Evolutionary conservation across 2,113 vertebrate species (phyloP), one percentile per base, ranked within the genome.

Genomic region (Anoplopoma fimbria): DNA sequence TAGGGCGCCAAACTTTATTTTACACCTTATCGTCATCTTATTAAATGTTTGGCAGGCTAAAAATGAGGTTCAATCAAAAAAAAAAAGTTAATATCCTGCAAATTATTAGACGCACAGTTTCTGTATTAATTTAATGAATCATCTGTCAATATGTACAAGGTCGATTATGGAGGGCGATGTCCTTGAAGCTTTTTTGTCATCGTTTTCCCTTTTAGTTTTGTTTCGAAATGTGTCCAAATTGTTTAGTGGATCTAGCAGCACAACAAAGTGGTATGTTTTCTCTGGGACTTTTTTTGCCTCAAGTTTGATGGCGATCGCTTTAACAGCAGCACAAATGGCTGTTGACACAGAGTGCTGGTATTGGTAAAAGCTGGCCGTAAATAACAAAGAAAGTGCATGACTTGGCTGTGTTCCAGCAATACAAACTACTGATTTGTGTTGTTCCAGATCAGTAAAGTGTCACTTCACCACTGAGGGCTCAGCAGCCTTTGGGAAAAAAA

Each of bases 1-100:
- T 31, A 49, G 47, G 82, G 75, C 3, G 12, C 12, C 3, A 58
- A 82, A 79, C 42, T 88, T 81, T 84, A 83, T 84, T 63, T 77
- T 53, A 75, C 80, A 85, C 42, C 72, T 63, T 14, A 57, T 57
- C 6, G 27, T 87, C 76, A 83, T 84, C 83, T 81, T 86, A 89
- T 90, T 91, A 88, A 88, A 85, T 81, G 71, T 89, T 85, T 89
- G 89, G 81, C 79, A 86, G 84, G 60, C 25, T 40, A 42, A 62
- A 77, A 87, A 82, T 47, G 12, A 68, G 60, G 71, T 12, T 69
- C 33, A 75, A 84, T 82, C 53, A 40, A 82, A 75, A 82, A 13
- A 62, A 38, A 83, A 76, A 55, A 87, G 55, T 85, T 87, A 78
- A 86, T 85, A 83, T 85, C 60, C 81, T 71, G 69, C 60, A 65